Base-by-base conservation (phyloP, 2,888 invertebrate species). In the Scrobipalpa costella region DNA sequence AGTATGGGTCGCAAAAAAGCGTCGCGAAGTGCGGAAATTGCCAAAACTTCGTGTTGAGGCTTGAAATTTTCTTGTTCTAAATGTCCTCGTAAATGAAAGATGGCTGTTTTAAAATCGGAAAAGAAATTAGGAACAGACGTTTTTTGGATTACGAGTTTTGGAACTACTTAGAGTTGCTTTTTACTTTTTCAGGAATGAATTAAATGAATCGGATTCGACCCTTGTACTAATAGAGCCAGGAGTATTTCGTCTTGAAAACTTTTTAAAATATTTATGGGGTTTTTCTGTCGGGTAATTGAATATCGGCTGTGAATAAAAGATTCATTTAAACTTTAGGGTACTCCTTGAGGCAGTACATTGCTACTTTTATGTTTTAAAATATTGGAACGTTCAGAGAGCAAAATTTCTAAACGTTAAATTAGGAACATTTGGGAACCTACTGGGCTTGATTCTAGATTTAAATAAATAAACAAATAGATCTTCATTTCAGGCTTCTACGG, bases 51-150 rank as follows among this genome's bases (percentile, higher is more conserved):
- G 85, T 88, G 89, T 90, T 86, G 85, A 87, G 86, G 80, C 79
- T 84, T 84, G 83, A 88, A 88, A 87, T 86, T 88, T 88, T 86
- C 89, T 89, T 89, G 89, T 88, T 88, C 88, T 83, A 85, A 90
- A 87, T 85, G 88, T 88, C 87, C 85, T 84, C 89, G 88, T 89
- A 89, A 89, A 89, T 89, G 88, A 90, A 88, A 88, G 87, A 90
- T 90, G 86, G 86, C 83, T 88, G 86, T 89, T 88, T 89, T 88
- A 85, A 86, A 88, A 90, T 88, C 88, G 86, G 86, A 78, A 88
- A 89, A 90, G 87, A 88, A 90, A 90, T 90, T 89, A 88, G 85
- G 85, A 87, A 88, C 88, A 89, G 87, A 86, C 88, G 88, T 89
- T 88, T 86, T 86, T 82, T 76, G 86, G 83, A 86, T 88, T 87